Base-by-base conservation (phyloP, 2,113 vertebrate genomes). In the Corvus hawaiiensis region DNA sequence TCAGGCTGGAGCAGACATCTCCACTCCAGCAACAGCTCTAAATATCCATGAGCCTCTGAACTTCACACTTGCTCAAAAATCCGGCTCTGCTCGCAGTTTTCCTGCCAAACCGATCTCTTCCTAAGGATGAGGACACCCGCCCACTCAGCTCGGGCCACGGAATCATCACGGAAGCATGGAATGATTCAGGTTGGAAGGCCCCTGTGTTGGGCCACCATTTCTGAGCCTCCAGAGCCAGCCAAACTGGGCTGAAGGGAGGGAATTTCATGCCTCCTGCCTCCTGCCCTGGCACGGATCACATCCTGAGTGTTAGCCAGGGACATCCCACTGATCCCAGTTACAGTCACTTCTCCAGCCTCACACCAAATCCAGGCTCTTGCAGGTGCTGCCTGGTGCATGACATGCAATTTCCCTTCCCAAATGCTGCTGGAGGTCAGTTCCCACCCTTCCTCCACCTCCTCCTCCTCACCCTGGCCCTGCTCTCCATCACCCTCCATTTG, bases 321-420 rank as follows among this genome's bases (percentile, higher is more conserved):
- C 1, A 0, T 28, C n/a, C 37, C n/a, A 9, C 37, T 54, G 62
- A 55, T 18, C 30, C 85, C 41, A n/a, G 2, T 3, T 9, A 3
- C 55, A 63, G 16, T 10, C 23, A 7, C 48, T 78, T 71, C 75
- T 85, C 75, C 55, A 61, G 49, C 69, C 44, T 37, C 72, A 3
- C 46, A 46, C 27, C 79, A 74, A 69, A 55, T 7, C 75, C 68
- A 44, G 32, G 32, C 24, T 73, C 63, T 27, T 15, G 44, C 59
- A 59, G 62, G 30, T 0, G 0, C 46, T 56, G 33, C 55, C 22
- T 14, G 21, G 51, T n/a, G 33, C 8, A 3, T 3, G 19, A 1
- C 10, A 2, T 6, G 33, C 3, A 30, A 51, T 75, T 46, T 33
- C 9, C 37, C 37, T 14, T 80, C 73, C 37, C 4, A 4, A 30